Conservation (phyloP, 1,140 invertebrate species). For the Camponotus floridanus region DNA sequence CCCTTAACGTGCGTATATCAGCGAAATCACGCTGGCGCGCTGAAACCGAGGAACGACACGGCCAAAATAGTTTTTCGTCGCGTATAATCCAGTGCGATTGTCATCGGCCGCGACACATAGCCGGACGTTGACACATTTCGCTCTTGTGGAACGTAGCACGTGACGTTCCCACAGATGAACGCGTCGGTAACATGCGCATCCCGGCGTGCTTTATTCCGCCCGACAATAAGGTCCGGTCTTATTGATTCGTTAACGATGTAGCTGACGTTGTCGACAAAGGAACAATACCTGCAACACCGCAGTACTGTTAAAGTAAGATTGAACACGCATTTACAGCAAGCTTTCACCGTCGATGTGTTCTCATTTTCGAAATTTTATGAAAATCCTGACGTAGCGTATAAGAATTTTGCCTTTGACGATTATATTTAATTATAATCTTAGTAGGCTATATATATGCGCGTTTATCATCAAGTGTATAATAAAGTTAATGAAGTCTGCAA, state of each 20-base stretch:
- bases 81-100: conserved; percentile 77
- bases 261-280: conserved; percentile 79
- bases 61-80: conserved; percentile 74
- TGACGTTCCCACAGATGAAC: conserved; percentile 81
- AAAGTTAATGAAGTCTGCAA: neutral
- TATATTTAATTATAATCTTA: conserved; percentile 9
- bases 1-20: conserved; percentile 36
- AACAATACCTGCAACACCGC: conserved; percentile 69
- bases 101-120: conserved; percentile 68
- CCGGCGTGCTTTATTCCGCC: conserved; percentile 72
- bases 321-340: conserved; percentile 24
- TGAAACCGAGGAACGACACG: conserved; percentile 53
- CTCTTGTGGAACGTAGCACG: conserved; percentile 70
- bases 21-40: conserved; percentile 52
- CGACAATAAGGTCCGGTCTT: conserved; percentile 82
- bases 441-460: neutral
- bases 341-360: neutral
- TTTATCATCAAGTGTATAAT: neutral
- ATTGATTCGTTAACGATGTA: conserved; percentile 83
- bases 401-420: neutral
- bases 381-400: neutral
- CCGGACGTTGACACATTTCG: conserved; percentile 81
- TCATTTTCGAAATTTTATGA: conserved; percentile 30
- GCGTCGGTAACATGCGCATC: conserved; percentile 80
- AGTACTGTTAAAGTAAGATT: conserved; percentile 28